These are phyloP conservation scores for Cerastis rubricosa DNA, from an alignment of 2,888 invertebrate species.

Conservation along the genomic window DNA sequence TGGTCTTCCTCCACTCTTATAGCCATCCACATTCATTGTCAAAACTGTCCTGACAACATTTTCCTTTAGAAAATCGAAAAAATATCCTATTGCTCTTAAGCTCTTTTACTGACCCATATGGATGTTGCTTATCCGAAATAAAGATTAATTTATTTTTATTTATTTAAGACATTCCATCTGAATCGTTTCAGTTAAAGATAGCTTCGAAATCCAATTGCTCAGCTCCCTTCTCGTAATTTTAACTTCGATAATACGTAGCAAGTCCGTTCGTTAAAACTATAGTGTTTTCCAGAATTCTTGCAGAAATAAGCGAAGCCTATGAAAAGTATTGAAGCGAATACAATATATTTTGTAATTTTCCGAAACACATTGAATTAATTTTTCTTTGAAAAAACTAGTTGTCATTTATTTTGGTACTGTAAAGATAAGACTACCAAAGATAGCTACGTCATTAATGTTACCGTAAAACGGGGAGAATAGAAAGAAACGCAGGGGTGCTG, in stretches of 20 bases:
- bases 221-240: conserved; percentile 39
- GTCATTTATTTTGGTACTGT: not conserved
- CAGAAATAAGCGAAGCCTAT: conserved; percentile 23
- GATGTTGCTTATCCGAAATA: too few species aligned
- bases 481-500: too few species aligned
- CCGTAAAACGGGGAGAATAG: not conserved
- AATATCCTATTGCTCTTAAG: not conserved
- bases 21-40: too few species aligned
- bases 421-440: not conserved
- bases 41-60: too few species aligned
- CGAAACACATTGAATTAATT: not conserved
- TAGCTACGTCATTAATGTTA: not conserved
- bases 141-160: too few species aligned
- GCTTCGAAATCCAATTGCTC: conserved; percentile 21
- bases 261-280: not conserved
- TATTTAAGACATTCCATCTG: not conserved
- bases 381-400: not conserved
- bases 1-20: too few species aligned
- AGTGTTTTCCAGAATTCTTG: not conserved
- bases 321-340: conserved; percentile 1
- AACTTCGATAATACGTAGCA: not conserved
- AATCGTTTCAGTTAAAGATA: not conserved
- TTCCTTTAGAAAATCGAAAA: not conserved
- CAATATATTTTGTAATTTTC: not conserved
- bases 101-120: too few species aligned